Percentiles rank a stretch among this genome's conserved stretches.
These are phyloP conservation scores for Boloria euphrosyne DNA, from an alignment of 2,888 invertebrate genomes.

Conservation along the genomic window DNA sequence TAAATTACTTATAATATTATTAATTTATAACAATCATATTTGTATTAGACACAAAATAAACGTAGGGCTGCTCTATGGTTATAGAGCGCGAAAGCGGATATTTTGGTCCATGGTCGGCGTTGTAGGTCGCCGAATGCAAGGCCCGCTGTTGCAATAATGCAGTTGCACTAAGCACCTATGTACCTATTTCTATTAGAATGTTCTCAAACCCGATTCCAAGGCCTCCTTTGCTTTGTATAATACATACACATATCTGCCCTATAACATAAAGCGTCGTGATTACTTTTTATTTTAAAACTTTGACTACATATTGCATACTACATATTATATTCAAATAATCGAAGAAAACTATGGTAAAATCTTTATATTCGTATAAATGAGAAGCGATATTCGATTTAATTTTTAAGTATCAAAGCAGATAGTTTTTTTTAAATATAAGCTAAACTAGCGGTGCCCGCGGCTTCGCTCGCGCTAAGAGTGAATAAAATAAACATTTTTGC, in stretches of 20 bases:
- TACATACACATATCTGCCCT: conserved; percentile 15
- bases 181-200: conserved; percentile 51
- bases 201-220: conserved; percentile 55
- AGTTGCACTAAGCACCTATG: conserved; percentile 69
- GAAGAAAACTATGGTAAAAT: too few relatives aligned
- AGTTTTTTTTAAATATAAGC: neutral
- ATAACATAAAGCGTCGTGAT: neutral
- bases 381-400: too few relatives aligned
- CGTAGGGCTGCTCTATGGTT: conserved; percentile 42
- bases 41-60: conserved; percentile 8
- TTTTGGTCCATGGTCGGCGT: conserved; percentile 75
- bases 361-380: too few relatives aligned
- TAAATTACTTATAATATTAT: too few relatives aligned
- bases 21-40: conserved; percentile 2
- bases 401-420: neutral
- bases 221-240: conserved; percentile 37
- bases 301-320: too few relatives aligned
- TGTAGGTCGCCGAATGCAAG: conserved; percentile 76
- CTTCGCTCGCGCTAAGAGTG: too few relatives aligned
- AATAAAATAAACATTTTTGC: too few relatives aligned
- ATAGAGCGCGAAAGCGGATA: conserved; percentile 71
- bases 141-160: conserved; percentile 74
- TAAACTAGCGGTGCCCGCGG: too few relatives aligned
- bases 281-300: too few relatives aligned
- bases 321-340: too few relatives aligned